These are phyloP conservation scores for Agrochola litura DNA, from an alignment of 2,888 invertebrate genomes.

Conservation along the genomic window DNA sequence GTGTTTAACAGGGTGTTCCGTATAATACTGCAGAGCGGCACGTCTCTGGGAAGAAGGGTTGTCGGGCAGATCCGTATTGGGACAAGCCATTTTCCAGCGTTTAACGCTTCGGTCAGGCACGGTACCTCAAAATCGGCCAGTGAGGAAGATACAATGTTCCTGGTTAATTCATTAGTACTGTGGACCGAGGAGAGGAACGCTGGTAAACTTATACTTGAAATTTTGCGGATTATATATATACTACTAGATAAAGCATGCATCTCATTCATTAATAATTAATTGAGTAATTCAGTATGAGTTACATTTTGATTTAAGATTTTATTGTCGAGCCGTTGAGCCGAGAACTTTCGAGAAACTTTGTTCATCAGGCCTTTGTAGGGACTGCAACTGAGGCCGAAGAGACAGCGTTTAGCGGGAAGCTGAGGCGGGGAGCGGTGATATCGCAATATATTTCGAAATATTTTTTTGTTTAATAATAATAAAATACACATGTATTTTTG, in stretches of 20 bases:
- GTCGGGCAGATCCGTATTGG: too few relatives aligned
- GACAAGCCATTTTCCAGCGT: too few relatives aligned
- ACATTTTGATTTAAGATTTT: slow-evolving; percentile 55
- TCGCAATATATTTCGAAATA: not conserved
- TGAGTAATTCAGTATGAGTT: slow-evolving; percentile 39
- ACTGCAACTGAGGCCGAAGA: not conserved
- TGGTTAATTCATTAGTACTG: too few relatives aligned
- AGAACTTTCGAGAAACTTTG: slow-evolving; percentile 54
- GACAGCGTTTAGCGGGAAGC: slow-evolving; percentile 34
- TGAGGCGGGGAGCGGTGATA: not conserved
- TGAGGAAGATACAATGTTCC: too few relatives aligned
- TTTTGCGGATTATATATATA: too few relatives aligned
- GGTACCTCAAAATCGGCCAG: too few relatives aligned
- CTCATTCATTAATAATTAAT: slow-evolving; percentile 12
- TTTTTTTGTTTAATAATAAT: not conserved
- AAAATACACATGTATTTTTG: not conserved
- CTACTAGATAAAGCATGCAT: not conserved
- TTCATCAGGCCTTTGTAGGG: slow-evolving; percentile 34
- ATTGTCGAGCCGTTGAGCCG: slow-evolving; percentile 16
- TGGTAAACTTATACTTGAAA: too few relatives aligned
- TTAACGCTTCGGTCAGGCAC: too few relatives aligned
- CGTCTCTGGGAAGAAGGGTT: too few relatives aligned
- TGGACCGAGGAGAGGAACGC: too few relatives aligned
- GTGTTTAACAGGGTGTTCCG: too few relatives aligned
- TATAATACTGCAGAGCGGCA: too few relatives aligned